Conservation (phyloP, 2,888 invertebrate genomes). For the Tillus elongatus region DNA sequence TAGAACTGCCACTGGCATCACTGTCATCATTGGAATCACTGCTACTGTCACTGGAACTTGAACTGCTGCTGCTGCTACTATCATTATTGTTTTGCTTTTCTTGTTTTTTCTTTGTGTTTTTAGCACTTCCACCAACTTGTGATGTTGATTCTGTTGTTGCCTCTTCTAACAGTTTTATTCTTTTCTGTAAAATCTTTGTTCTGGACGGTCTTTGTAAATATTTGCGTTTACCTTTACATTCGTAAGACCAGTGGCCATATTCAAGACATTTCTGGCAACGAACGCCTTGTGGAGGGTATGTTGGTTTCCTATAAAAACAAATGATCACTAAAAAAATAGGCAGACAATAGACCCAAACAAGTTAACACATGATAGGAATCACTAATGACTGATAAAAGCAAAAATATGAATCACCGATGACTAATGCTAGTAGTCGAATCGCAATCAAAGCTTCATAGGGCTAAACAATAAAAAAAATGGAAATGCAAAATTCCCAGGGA, state of each 20-base stretch:
- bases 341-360: too few species aligned
- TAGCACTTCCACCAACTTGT: conserved; percentile 14
- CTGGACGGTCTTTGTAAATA: conserved; percentile 76
- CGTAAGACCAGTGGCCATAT: conserved; percentile 90
- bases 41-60: conserved; percentile 16
- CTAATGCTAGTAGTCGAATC: too few species aligned
- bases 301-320: conserved; percentile 52
- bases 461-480: too few species aligned
- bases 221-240: conserved; percentile 86
- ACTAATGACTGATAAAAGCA: too few species aligned
- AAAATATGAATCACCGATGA: too few species aligned
- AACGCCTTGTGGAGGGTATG: conserved; percentile 61
- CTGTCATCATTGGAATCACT: conserved; percentile 17
- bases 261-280: conserved; percentile 90
- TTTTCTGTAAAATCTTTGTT: conserved; percentile 68
- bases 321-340: too few species aligned
- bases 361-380: too few species aligned
- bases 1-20: conserved; percentile 9
- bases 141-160: conserved; percentile 10
- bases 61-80: conserved; percentile 17
- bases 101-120: conserved; percentile 18
- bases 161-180: conserved; percentile 47
- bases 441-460: too few species aligned
- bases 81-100: conserved; percentile 18
- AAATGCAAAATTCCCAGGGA: too few species aligned